Percentiles rank a stretch among this genome's conserved stretches.
Conservation (phyloP, 2,888 invertebrate species). For the Xylota segnis region DNA sequence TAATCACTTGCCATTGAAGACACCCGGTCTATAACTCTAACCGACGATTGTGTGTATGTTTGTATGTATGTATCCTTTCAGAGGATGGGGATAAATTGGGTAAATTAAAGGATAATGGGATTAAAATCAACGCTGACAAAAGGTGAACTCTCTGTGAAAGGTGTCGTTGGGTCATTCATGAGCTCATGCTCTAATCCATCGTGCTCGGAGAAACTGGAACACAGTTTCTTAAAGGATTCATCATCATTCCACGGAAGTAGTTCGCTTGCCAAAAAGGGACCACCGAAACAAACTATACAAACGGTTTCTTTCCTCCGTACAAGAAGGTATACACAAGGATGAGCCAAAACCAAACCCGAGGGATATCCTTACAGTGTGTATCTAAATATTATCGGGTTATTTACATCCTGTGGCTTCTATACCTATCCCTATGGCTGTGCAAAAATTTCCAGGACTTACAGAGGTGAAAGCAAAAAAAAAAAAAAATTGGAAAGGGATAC, state of each 20-base stretch:
- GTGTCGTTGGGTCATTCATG: constrained; percentile 32
- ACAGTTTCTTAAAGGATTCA: constrained; percentile 20
- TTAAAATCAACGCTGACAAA: constrained; percentile 68
- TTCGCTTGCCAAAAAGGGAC: neutral
- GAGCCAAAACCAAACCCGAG: constrained; percentile 22
- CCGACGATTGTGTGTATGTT: neutral
- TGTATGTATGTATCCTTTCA: neutral
- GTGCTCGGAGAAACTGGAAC: neutral
- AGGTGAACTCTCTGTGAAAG: constrained; percentile 18
- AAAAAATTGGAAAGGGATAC: constrained; percentile 28
- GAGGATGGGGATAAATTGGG: constrained; percentile 48
- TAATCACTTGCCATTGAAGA: constrained; percentile 44
- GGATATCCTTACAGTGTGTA: constrained; percentile 57
- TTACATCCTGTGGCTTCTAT: constrained; percentile 72
- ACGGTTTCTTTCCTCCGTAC: neutral
- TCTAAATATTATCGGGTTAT: constrained; percentile 74
- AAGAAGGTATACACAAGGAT: neutral
- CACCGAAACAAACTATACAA: neutral
- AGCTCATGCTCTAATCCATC: neutral
- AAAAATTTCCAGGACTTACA: constrained; percentile 28
- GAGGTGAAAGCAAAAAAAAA: constrained; percentile 7
- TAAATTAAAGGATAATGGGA: constrained; percentile 73
- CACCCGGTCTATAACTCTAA: constrained; percentile 10
- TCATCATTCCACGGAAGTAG: constrained; percentile 24
- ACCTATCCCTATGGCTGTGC: constrained; percentile 40